These are phyloP conservation scores for Prietella phreatophila DNA, from an alignment of 2,113 vertebrate genomes.

Conservation along the genomic window DNA sequence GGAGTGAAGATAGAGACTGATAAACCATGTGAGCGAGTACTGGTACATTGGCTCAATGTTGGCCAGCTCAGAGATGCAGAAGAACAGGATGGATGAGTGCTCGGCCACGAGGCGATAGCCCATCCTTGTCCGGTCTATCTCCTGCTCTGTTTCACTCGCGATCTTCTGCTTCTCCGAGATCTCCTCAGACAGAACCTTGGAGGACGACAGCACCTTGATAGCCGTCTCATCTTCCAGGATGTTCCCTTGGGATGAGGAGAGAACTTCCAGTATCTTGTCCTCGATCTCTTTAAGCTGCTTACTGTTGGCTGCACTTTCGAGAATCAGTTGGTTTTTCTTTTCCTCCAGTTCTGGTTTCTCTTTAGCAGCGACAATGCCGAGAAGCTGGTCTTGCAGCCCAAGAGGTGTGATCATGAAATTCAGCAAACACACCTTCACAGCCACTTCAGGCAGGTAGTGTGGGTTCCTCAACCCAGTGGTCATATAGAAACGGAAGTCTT, in stretches of 20 bases:
- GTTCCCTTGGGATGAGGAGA: slow-evolving; percentile 85
- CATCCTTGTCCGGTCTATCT: slow-evolving; percentile 86
- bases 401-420: slow-evolving; percentile 96
- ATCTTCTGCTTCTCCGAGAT: slow-evolving; percentile 89
- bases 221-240: slow-evolving; percentile 91
- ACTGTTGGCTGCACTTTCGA: slow-evolving; percentile 86
- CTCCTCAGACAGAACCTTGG: slow-evolving; percentile 84
- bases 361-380: slow-evolving; percentile 87
- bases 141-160: slow-evolving; percentile 80
- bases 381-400: slow-evolving; percentile 89
- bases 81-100: slow-evolving; percentile 87
- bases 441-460: slow-evolving; percentile 90
- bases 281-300: slow-evolving; percentile 91
- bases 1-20: slow-evolving; percentile 82
- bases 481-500: slow-evolving; percentile 86
- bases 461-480: slow-evolving; percentile 90
- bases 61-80: slow-evolving; percentile 89
- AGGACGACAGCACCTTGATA: slow-evolving; percentile 85
- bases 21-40: slow-evolving; percentile 89
- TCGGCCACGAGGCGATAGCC: slow-evolving; percentile 88
- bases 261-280: slow-evolving; percentile 86
- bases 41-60: slow-evolving; percentile 96
- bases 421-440: slow-evolving; percentile 90
- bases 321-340: slow-evolving; percentile 87
- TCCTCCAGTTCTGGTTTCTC: slow-evolving; percentile 91